These are phyloP conservation scores for Choloepus didactylus DNA, from an alignment of 2,797 vertebrate species.

Conservation along the genomic window DNA sequence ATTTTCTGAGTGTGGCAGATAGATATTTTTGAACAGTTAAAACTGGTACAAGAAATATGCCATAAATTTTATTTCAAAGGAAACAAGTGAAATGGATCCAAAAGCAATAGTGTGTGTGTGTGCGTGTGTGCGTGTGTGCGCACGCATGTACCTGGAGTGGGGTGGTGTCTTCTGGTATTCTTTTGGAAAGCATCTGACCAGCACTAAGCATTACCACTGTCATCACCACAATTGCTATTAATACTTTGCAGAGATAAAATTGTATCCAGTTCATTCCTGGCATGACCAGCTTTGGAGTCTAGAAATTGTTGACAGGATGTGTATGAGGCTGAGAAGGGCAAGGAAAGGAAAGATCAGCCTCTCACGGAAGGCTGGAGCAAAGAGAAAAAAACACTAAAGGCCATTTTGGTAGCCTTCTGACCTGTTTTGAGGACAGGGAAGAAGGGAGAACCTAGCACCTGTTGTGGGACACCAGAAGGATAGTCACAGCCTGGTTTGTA, in stretches of 20 bases:
- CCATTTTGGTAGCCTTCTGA: neutral
- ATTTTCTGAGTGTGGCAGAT: slow-evolving; percentile 22
- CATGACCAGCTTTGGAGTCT: neutral
- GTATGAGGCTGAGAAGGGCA: neutral
- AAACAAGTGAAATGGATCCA: neutral
- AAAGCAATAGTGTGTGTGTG: neutral
- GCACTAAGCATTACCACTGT: neutral
- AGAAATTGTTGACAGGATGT: neutral
- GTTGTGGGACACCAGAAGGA: neutral
- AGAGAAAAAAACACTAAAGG: neutral
- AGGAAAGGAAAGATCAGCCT: slow-evolving; percentile 9
- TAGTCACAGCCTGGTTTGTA: neutral
- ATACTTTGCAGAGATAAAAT: neutral
- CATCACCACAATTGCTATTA: neutral
- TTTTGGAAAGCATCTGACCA: neutral
- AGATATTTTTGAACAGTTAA: slow-evolving; percentile 34
- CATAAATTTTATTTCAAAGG: neutral
- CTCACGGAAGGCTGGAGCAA: neutral
- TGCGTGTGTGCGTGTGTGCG: neutral
- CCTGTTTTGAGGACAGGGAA: neutral
- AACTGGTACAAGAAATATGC: neutral
- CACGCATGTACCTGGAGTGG: neutral
- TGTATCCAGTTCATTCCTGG: neutral
- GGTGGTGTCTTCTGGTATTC: neutral
- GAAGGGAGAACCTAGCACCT: neutral